Conservation (phyloP, 2,888 invertebrate genomes). For the Drymonia ruficornis region DNA sequence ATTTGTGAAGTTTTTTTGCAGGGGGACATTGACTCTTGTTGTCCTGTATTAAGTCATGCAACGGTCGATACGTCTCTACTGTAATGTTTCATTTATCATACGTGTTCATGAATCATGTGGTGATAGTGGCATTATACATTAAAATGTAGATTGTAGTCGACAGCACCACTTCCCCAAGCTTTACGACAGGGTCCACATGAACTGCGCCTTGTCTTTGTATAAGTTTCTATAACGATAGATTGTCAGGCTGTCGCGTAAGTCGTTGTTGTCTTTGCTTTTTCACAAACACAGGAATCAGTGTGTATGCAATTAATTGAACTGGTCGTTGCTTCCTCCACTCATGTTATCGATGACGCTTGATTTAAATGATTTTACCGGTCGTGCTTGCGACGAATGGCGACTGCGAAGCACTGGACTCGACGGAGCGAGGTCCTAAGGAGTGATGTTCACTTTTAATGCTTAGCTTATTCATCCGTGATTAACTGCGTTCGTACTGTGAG, state of each 20-base stretch:
- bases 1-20: no score
- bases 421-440: conserved; percentile 46
- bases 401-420: conserved; percentile 17
- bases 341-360: conserved; percentile 11
- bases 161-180: neutral
- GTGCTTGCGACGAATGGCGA: conserved; percentile 24
- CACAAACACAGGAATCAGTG: conserved; percentile 50
- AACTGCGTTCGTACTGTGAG: conserved; percentile 65
- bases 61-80: conserved; percentile 11
- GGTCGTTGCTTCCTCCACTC: conserved; percentile 9
- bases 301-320: conserved; percentile 17
- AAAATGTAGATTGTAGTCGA: neutral
- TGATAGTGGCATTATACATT: neutral
- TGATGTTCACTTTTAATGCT: conserved; percentile 62
- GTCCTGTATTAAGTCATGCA: neutral
- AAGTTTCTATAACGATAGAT: neutral
- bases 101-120: neutral
- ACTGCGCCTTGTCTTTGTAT: neutral
- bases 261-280: conserved; percentile 14
- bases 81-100: neutral
- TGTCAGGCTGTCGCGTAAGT: conserved; percentile 1
- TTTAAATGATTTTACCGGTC: conserved; percentile 25
- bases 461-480: conserved; percentile 67
- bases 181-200: neutral
- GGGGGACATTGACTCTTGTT: no score